Evolutionary conservation across 1,140 invertebrate species (phyloP).

Genomic region (Lepidotrigona ventralis): DNA sequence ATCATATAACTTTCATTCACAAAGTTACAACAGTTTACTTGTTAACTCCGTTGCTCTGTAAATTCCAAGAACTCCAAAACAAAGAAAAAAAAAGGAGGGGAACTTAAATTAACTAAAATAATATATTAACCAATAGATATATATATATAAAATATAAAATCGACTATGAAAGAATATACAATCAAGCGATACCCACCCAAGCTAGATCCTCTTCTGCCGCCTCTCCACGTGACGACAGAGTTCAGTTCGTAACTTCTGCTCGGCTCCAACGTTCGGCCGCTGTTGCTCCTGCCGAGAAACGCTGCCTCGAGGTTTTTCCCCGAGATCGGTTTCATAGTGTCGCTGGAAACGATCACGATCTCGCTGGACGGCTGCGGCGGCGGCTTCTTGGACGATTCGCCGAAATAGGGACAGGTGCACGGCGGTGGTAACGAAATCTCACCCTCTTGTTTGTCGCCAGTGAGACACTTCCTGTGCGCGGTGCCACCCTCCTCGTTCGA

Average conservation of each 20-base stretch:
- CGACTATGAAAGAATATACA: no score
- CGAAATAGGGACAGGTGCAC: conserved; percentile 90
- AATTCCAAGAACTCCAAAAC: accelerated
- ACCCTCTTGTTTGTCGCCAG: conserved; percentile 32
- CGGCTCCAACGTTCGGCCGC: conserved; percentile 10
- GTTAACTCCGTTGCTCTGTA: no score
- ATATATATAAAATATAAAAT: no score
- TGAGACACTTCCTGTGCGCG: conserved; percentile 34
- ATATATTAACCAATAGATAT: no score
- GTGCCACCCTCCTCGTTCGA: conserved; percentile 54
- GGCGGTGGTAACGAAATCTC: conserved; percentile 83
- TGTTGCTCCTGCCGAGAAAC: conserved; percentile 45
- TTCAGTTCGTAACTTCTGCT: conserved; percentile 49
- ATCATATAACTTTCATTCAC: no score
- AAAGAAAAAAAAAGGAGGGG: not conserved
- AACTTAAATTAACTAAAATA: not conserved
- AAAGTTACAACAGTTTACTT: no score
- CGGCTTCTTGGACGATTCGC: conserved; percentile 80
- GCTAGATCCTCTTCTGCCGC: conserved; percentile 71
- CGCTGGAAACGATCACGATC: conserved; percentile 81
- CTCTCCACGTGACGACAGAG: conserved; percentile 73
- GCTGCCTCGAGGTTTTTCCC: conserved; percentile 51
- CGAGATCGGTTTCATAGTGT: conserved; percentile 65
- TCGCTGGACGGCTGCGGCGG: conserved; percentile 77
- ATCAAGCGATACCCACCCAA: conserved; percentile 58